Conservation (phyloP, 2,797 vertebrate species). For the Oreonectes daqikongensis region DNA sequence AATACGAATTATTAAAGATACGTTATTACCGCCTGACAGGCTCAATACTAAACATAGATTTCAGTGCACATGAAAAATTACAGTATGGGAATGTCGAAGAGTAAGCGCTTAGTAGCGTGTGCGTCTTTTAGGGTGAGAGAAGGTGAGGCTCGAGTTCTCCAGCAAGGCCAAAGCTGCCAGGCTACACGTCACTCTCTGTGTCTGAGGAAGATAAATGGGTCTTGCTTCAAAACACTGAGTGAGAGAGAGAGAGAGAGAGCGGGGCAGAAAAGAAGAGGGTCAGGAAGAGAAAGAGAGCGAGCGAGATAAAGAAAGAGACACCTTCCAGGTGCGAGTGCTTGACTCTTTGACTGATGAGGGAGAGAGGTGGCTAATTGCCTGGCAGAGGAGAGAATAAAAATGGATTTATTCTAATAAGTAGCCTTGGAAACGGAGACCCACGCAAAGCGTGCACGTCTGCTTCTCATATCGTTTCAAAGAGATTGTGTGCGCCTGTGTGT, state of each 20-base stretch:
- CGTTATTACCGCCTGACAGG: too few relatives aligned
- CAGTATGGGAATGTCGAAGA: background rate
- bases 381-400: constrained; percentile 66
- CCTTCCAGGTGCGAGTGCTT: constrained; percentile 70
- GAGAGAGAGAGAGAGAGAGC: constrained; percentile 61
- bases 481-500: background rate
- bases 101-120: background rate
- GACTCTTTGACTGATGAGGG: constrained; percentile 75
- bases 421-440: constrained; percentile 50
- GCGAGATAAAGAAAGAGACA: constrained; percentile 60
- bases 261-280: constrained; percentile 33
- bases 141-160: constrained; percentile 39
- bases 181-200: constrained; percentile 68
- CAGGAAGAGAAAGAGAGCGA: constrained; percentile 48
- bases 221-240: constrained; percentile 45
- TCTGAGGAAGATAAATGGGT: constrained; percentile 75
- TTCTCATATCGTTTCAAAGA: constrained; percentile 4
- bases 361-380: constrained; percentile 71
- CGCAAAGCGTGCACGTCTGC: constrained; percentile 24
- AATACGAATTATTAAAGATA: background rate
- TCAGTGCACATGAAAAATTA: constrained; percentile 7
- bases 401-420: constrained; percentile 60
- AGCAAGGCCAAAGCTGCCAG: constrained; percentile 72
- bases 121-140: constrained; percentile 30
- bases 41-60: background rate